Conservation (phyloP, 2,797 vertebrate species). For the Propithecus deckenii region DNA sequence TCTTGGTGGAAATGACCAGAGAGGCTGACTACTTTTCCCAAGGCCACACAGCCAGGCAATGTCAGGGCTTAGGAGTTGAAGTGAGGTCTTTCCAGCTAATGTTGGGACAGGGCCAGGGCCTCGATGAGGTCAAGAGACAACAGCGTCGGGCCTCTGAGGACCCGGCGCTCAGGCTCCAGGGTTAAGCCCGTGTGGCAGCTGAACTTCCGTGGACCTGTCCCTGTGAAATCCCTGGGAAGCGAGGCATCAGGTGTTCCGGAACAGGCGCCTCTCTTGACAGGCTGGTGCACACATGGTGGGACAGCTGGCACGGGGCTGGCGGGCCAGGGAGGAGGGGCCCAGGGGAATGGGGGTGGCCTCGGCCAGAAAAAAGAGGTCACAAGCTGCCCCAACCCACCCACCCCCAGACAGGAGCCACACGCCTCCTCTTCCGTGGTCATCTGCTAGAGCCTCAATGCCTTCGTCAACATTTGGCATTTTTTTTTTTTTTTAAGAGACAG, state of each 20-base stretch:
- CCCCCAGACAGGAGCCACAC: neutral
- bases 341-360: neutral
- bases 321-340: neutral
- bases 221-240: conserved; percentile 64
- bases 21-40: neutral
- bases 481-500: neutral
- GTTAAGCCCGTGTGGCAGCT: conserved; percentile 68
- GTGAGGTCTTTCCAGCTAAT: neutral
- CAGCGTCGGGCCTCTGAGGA: conserved; percentile 48
- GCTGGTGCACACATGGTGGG: neutral
- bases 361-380: neutral
- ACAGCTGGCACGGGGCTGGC: conserved; percentile 54
- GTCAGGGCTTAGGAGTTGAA: neutral
- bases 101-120: neutral
- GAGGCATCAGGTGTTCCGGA: conserved; percentile 70
- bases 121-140: neutral
- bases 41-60: neutral
- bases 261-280: conserved; percentile 56
- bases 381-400: neutral
- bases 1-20: neutral
- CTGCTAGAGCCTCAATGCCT: neutral
- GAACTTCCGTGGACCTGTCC: conserved; percentile 44
- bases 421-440: neutral
- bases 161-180: conserved; percentile 71
- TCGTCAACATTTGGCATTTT: neutral